Evolutionary conservation across 2,113 vertebrate genomes (phyloP), one percentile per base, ranked within the genome.

Genomic region (Bubalus kerabau): DNA sequence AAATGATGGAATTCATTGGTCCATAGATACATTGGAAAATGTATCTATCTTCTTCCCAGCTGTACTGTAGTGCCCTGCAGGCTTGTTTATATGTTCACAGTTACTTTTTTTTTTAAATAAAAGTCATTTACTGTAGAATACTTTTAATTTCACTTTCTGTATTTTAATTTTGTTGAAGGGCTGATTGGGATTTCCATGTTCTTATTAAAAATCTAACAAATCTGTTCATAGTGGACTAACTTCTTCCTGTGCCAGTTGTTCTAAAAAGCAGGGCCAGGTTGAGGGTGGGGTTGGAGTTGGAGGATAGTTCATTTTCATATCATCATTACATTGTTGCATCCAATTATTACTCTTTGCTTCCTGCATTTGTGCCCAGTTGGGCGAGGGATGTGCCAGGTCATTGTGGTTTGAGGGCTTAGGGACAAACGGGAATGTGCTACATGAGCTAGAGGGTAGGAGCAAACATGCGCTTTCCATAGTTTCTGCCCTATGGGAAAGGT

Each of bases 31-130:
- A 97, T 97, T 98, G 98, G 98, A 97, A 98, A 99, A 98, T 99
- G 98, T 98, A 98, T 98, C 98, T 98, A 94, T 98, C 98, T 98
- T 99, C 98, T 99, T 98, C 98, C 98, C 98, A 98, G 98, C 99
- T 99, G 99, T 99, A 99, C 99, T 99, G 99, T 99, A 99, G 99
- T 99, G 98, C 99, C 99, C 98, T 98, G 98, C 99, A 98, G 99
- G 98, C 99, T 99, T 99, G 99, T 99, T 99, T 99, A 99, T 99
- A 99, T 98, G 98, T 99, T 99, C 99, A 99, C 98, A 98, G 97
- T 99, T 99, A 98, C 98, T 98, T 99, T 98, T 98, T 99, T 98
- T 97, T 28, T 97, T 88, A 32, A 99, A 99, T 99, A 99, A 99
- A 99, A 99, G 98, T 99, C 99, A 99, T 99, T 99, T 99, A 99